phyloP scores from a whole-genome alignment of 2,888 invertebrate genomes.

The Ashinkailepas kermadecensis region DNA sequence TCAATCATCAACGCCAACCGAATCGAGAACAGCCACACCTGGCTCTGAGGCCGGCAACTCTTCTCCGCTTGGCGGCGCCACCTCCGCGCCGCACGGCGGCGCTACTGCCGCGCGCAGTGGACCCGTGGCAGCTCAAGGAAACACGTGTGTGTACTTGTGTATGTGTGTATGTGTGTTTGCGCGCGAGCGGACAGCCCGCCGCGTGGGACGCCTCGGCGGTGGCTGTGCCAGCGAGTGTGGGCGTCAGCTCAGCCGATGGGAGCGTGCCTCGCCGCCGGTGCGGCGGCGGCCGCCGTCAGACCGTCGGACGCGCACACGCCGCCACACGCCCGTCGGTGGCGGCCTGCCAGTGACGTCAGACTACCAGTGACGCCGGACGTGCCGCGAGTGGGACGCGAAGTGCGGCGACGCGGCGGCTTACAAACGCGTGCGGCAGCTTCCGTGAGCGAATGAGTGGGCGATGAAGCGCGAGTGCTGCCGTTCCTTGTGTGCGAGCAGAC shows the following conservation, averaged over 20 bases:
- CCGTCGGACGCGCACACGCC: background rate
- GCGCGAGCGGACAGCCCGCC: background rate
- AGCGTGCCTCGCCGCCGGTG: too few relatives aligned
- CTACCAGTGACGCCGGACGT: too few relatives aligned
- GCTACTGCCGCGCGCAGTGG: background rate
- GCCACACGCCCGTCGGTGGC: background rate
- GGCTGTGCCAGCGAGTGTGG: too few relatives aligned
- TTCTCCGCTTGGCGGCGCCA: background rate
- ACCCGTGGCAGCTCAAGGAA: conserved; percentile 11
- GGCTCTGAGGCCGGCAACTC: conserved; percentile 54
- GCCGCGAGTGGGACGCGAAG: too few relatives aligned
- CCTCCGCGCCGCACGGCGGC: background rate
- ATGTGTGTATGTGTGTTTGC: background rate
- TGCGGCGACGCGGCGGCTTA: background rate
- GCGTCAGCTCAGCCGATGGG: too few relatives aligned
- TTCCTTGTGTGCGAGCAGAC: background rate
- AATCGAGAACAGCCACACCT: conserved; percentile 76
- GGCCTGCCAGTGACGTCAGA: background rate
- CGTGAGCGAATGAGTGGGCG: background rate
- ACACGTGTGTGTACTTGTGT: background rate
- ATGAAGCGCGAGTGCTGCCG: background rate
- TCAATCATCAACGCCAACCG: conserved; percentile 80
- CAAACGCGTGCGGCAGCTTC: background rate
- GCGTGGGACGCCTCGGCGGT: too few relatives aligned
- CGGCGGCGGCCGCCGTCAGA: too few relatives aligned